Evolutionary conservation across 2,113 vertebrate species (phyloP).

Genomic region (Taxidea taxus): DNA sequence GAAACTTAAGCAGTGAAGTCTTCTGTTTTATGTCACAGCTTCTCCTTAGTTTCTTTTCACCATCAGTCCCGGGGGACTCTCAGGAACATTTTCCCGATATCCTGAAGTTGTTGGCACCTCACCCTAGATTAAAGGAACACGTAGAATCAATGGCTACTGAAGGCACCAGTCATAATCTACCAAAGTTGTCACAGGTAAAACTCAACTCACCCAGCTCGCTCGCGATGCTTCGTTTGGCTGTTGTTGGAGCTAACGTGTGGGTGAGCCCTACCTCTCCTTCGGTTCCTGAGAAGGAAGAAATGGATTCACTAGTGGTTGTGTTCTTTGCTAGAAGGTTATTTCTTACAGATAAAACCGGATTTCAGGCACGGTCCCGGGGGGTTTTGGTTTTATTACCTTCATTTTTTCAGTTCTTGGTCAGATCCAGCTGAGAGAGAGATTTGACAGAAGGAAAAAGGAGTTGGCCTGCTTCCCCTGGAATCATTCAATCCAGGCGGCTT

Average conservation of each 20-base stretch:
- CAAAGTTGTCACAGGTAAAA: constrained; percentile 88
- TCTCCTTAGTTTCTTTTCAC: constrained; percentile 91
- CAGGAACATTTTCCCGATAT: constrained; percentile 89
- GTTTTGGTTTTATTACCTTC: not conserved
- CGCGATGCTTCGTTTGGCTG: constrained; percentile 71
- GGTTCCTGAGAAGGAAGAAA: constrained; percentile 45
- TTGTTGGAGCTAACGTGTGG: constrained; percentile 69
- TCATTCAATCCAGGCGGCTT: not conserved
- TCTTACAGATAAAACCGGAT: constrained; percentile 35
- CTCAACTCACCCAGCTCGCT: constrained; percentile 71
- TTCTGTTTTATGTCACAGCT: constrained; percentile 89
- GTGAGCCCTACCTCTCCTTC: constrained; percentile 26
- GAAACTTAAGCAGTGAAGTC: constrained; percentile 82
- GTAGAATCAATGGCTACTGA: constrained; percentile 82
- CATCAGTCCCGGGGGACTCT: constrained; percentile 86
- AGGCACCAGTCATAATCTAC: constrained; percentile 81
- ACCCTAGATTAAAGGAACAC: constrained; percentile 87
- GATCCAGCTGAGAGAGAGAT: constrained; percentile 1
- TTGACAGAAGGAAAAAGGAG: not conserved
- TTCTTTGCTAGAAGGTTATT: constrained; percentile 33
- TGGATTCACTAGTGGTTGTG: not conserved
- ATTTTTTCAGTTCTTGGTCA: constrained; percentile 33
- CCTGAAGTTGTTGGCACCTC: constrained; percentile 86
- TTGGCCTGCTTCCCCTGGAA: constrained; percentile 1
- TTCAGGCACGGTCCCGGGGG: not conserved